These are phyloP conservation scores for Odocoileus hemionus DNA, from an alignment of 2,113 vertebrate species.

Conservation along the genomic window DNA sequence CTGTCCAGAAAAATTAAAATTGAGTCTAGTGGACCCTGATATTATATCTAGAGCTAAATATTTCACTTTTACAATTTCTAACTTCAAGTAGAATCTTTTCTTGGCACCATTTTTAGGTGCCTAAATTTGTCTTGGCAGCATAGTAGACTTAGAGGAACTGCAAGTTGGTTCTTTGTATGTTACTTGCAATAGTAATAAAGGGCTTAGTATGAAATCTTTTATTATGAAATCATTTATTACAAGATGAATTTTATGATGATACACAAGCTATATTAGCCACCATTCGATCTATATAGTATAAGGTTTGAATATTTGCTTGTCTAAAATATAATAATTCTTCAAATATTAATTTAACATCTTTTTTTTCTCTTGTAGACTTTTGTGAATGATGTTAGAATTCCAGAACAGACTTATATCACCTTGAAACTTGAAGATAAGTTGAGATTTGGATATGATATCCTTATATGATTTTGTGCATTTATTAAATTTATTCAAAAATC, in stretches of 20 bases:
- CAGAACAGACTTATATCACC: constrained; percentile 97
- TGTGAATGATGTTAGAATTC: constrained; percentile 97
- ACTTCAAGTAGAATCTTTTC: background rate
- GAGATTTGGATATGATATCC: constrained; percentile 99
- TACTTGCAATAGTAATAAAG: background rate
- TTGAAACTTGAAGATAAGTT: constrained; percentile 97
- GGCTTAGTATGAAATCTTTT: background rate
- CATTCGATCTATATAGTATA: background rate
- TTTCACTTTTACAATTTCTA: background rate
- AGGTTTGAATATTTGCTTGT: background rate
- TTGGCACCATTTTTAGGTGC: background rate
- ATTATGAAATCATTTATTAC: background rate
- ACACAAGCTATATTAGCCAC: background rate
- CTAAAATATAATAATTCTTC: constrained; percentile 16
- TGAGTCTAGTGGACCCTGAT: background rate
- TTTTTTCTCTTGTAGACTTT: constrained; percentile 88
- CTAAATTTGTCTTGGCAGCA: background rate
- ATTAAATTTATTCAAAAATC: constrained; percentile 44
- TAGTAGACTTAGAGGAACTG: background rate
- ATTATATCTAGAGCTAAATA: background rate
- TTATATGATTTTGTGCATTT: constrained; percentile 75
- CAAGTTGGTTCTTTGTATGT: background rate
- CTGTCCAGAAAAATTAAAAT: background rate
- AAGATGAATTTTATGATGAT: background rate
- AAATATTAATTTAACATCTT: background rate